These are phyloP conservation scores for Manis pentadactyla DNA, from an alignment of 2,797 vertebrate genomes.

Conservation along the genomic window DNA sequence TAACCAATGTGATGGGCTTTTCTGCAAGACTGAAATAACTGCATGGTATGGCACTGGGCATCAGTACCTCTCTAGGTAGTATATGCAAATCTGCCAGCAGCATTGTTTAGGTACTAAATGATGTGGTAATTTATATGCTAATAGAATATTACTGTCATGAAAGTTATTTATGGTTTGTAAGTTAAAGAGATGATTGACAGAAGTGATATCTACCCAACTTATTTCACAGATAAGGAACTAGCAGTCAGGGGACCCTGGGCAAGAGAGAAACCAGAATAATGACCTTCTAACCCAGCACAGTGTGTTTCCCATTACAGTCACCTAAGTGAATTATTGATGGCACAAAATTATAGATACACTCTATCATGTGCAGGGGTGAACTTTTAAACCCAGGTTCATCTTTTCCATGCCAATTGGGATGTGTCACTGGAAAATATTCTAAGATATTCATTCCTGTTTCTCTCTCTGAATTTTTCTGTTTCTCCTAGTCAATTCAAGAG, in stretches of 20 bases:
- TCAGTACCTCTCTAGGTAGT: neutral
- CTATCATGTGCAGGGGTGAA: neutral
- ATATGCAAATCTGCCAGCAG: neutral
- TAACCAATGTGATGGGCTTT: neutral
- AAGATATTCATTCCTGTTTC: constrained; percentile 4
- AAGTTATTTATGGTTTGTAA: neutral
- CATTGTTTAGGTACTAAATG: neutral
- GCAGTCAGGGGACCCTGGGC: neutral
- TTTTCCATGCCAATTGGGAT: neutral
- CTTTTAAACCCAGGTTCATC: neutral
- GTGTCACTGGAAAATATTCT: constrained; percentile 22
- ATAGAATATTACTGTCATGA: neutral
- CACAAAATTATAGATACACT: neutral
- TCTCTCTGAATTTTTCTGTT: constrained; percentile 26
- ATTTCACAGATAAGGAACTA: neutral
- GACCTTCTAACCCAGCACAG: neutral
- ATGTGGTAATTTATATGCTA: too few species aligned
- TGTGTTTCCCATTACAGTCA: neutral
- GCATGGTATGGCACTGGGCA: neutral
- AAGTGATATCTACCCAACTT: neutral
- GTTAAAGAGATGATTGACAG: neutral
- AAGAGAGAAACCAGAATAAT: neutral
- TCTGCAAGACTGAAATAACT: neutral
- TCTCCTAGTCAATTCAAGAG: neutral
- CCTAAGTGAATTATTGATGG: neutral